phyloP scores from a whole-genome alignment of 2,113 vertebrate species.

The Mustelus asterias region DNA sequence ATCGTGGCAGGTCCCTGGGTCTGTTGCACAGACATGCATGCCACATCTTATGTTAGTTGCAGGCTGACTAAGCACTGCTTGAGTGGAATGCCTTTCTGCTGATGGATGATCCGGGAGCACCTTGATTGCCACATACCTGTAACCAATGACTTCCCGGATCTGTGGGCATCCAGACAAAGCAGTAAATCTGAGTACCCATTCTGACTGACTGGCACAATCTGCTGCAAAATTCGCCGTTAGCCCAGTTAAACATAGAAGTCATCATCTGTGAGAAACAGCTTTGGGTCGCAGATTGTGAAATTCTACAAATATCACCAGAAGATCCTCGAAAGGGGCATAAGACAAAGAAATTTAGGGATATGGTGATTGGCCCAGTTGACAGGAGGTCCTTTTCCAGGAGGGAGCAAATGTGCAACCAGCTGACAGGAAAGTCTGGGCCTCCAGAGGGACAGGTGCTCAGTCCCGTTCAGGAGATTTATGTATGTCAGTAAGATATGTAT shows the following conservation, averaged over 20 bases:
- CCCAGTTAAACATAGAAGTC: not conserved
- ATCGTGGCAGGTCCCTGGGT: not conserved
- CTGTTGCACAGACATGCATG: not conserved
- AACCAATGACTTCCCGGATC: not conserved
- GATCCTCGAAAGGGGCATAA: not conserved
- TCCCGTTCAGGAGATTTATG: not conserved
- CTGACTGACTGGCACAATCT: not conserved
- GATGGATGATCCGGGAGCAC: not conserved
- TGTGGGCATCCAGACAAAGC: not conserved
- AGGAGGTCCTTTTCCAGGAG: not conserved
- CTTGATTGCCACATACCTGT: not conserved
- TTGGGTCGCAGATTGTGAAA: not conserved
- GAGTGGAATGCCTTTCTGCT: not conserved
- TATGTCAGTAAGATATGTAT: not conserved
- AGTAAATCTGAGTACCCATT: not conserved
- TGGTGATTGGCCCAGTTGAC: not conserved
- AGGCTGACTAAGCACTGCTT: not conserved
- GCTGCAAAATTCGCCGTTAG: no score
- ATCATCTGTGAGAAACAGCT: not conserved
- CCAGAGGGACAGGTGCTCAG: not conserved
- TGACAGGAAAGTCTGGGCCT: not conserved
- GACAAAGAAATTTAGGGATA: not conserved
- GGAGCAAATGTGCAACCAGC: not conserved
- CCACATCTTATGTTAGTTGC: not conserved
- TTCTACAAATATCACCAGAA: not conserved